Evolutionary conservation across 53 echinoderm and acorn worm genomes (phyloP).

Genomic region (Stichopus horrens): DNA sequence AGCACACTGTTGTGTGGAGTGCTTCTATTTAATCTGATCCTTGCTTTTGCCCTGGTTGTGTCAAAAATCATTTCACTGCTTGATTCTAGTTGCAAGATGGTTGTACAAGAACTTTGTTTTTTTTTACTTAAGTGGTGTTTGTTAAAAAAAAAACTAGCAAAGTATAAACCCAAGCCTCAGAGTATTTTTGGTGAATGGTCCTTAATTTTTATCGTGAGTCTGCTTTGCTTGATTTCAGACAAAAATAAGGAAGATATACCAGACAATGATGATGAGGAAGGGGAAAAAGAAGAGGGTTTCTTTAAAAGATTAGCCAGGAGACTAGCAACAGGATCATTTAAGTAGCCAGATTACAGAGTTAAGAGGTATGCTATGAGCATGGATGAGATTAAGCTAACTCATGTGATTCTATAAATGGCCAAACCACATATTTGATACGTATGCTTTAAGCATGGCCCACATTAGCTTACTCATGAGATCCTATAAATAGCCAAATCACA

Average conservation of each 20-base stretch:
- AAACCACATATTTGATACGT: no score
- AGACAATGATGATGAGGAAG: conserved; percentile 68
- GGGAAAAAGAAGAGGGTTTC: conserved; percentile 80
- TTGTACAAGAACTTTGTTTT: no score
- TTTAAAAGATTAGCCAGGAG: conserved; percentile 71
- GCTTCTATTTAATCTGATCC: no score
- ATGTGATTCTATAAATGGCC: no score
- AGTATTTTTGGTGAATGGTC: background rate
- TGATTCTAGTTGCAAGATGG: no score
- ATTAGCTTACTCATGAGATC: no score
- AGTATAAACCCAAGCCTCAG: background rate
- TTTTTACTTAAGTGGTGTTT: no score
- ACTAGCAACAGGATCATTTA: conserved; percentile 53
- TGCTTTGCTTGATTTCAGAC: conserved; percentile 50
- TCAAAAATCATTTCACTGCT: no score
- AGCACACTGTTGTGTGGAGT: no score
- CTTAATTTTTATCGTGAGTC: background rate
- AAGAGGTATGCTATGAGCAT: conserved; percentile 10
- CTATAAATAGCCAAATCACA: no score
- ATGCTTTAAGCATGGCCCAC: no score
- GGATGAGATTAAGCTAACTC: background rate
- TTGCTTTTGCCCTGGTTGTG: no score
- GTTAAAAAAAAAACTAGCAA: background rate
- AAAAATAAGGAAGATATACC: conserved; percentile 55
- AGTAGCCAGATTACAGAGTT: conserved; percentile 22